These are phyloP conservation scores for Boloria selene DNA, from an alignment of 2,888 invertebrate species.

Conservation along the genomic window DNA sequence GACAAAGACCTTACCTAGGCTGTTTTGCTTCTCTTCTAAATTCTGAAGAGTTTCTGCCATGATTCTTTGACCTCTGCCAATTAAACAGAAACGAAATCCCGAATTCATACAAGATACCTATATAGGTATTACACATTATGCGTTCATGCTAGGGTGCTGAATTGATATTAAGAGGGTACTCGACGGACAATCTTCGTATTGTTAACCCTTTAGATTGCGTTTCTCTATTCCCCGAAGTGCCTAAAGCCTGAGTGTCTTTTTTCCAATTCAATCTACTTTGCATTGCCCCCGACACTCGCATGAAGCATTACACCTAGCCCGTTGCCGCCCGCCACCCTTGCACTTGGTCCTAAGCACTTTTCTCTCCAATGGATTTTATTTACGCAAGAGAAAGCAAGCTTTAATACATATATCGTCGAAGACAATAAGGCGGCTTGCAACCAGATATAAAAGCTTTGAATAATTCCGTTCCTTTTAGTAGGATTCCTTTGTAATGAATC, in stretches of 20 bases:
- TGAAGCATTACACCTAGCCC: conserved; percentile 79
- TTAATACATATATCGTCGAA: conserved; percentile 79
- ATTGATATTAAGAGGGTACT: conserved; percentile 33
- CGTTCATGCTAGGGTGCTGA: conserved; percentile 37
- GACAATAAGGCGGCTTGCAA: conserved; percentile 79
- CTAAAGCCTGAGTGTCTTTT: conserved; percentile 77
- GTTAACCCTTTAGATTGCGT: conserved; percentile 69
- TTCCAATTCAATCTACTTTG: conserved; percentile 83
- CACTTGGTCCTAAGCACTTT: conserved; percentile 71
- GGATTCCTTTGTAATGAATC: conserved; percentile 81
- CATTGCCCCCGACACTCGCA: conserved; percentile 79
- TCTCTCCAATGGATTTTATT: conserved; percentile 79
- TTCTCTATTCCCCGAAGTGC: conserved; percentile 65
- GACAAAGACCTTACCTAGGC: too few relatives aligned
- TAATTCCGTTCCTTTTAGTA: conserved; percentile 78
- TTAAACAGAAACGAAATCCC: too few relatives aligned
- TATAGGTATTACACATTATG: too few relatives aligned
- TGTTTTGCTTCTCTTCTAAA: too few relatives aligned
- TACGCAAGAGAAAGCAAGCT: conserved; percentile 81
- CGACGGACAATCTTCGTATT: conserved; percentile 66
- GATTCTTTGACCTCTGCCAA: too few relatives aligned
- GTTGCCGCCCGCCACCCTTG: conserved; percentile 56
- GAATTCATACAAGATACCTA: neutral
- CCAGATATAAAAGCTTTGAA: conserved; percentile 82
- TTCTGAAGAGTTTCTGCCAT: too few relatives aligned